Conservation (phyloP, 2,888 invertebrate species). For the Mongoloraphidia duomilia region DNA sequence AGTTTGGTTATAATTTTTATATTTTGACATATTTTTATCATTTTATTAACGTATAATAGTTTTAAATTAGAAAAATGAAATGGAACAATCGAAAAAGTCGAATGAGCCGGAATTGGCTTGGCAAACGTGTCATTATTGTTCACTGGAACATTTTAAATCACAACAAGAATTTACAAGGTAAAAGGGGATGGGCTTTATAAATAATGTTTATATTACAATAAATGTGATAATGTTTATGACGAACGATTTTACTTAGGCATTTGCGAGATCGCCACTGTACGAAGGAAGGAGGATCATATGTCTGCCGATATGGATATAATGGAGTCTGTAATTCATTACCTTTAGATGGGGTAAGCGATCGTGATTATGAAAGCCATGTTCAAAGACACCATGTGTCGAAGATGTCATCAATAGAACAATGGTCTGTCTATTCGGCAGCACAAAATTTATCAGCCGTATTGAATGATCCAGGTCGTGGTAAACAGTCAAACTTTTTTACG, state of each 20-base stretch:
- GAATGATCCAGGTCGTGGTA: constrained; percentile 87
- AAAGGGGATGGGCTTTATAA: constrained; percentile 11
- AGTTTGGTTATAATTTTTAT: neutral
- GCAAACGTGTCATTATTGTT: constrained; percentile 49
- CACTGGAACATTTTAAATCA: constrained; percentile 39
- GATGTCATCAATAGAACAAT: constrained; percentile 35
- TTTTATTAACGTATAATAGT: too few relatives aligned
- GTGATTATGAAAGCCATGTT: constrained; percentile 78
- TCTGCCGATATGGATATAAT: constrained; percentile 79
- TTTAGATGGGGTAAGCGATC: constrained; percentile 77
- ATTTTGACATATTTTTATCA: neutral
- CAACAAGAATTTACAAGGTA: constrained; percentile 47
- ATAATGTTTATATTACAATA: neutral
- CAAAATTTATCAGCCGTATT: constrained; percentile 92
- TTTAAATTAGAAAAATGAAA: constrained; percentile 2
- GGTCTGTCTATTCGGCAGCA: constrained; percentile 81
- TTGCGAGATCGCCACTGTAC: constrained; percentile 66
- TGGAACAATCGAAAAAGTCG: constrained; percentile 5
- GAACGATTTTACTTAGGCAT: constrained; percentile 43
- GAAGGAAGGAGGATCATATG: constrained; percentile 71
- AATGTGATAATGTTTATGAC: neutral
- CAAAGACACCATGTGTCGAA: constrained; percentile 43
- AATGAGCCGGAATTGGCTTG: constrained; percentile 27
- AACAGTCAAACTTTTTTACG: constrained; percentile 85
- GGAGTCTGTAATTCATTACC: constrained; percentile 75